These are phyloP conservation scores for Caenorhabditis drosophilae DNA, from an alignment of 2,888 invertebrate genomes.

Conservation along the genomic window DNA sequence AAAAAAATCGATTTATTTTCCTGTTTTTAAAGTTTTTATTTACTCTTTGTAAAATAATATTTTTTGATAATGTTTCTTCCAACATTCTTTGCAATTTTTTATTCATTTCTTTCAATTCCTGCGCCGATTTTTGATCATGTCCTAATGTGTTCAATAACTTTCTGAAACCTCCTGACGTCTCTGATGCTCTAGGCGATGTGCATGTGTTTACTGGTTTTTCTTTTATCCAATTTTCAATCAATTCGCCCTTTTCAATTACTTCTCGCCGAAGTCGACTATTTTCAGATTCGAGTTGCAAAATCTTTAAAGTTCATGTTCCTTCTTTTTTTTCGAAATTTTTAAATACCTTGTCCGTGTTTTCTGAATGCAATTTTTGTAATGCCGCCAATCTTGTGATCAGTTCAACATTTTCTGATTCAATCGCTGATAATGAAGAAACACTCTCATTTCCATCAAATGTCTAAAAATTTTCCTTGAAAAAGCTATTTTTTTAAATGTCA, in stretches of 20 bases:
- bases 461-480: slow-evolving; percentile 10
- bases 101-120: slow-evolving; percentile 53
- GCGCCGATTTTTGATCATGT: slow-evolving; percentile 30
- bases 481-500: too few species aligned
- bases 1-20: slow-evolving; percentile 1
- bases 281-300: slow-evolving; percentile 41
- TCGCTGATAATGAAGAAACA: slow-evolving; percentile 56
- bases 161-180: slow-evolving; percentile 31
- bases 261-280: slow-evolving; percentile 37
- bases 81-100: slow-evolving; percentile 52
- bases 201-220: slow-evolving; percentile 24
- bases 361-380: slow-evolving; percentile 72
- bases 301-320: slow-evolving; percentile 5
- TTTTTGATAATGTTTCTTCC: slow-evolving; percentile 57
- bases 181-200: slow-evolving; percentile 1
- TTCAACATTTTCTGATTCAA: slow-evolving; percentile 71
- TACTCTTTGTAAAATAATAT: slow-evolving; percentile 51
- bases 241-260: slow-evolving; percentile 46
- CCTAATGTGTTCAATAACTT: slow-evolving; percentile 42
- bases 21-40: not conserved
- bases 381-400: slow-evolving; percentile 70
- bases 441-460: slow-evolving; percentile 53
- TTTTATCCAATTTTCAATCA: slow-evolving; percentile 49
- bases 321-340: not conserved
- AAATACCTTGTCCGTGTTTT: slow-evolving; percentile 71